phyloP scores from a whole-genome alignment of 2,888 invertebrate genomes.

The Cordilura impudica region DNA sequence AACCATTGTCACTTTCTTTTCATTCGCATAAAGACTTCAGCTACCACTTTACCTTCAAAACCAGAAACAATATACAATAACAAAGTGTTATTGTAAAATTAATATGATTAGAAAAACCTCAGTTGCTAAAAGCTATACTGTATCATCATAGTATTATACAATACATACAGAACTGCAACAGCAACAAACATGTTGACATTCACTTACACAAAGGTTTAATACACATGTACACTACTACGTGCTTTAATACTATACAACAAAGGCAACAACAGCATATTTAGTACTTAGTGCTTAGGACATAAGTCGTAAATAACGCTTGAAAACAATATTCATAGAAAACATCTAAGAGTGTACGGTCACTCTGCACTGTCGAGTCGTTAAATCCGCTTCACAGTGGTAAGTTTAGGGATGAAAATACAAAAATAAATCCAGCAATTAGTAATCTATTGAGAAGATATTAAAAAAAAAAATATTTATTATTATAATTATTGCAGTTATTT shows the following conservation, averaged over 20 bases:
- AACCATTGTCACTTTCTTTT: background rate
- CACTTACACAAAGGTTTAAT: background rate
- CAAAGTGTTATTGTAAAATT: background rate
- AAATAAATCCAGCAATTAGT: too few relatives aligned
- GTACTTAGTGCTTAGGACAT: constrained; percentile 16
- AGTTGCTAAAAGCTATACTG: background rate
- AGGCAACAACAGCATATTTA: background rate
- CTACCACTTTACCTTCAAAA: too few relatives aligned
- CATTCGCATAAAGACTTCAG: background rate
- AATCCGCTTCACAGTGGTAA: too few relatives aligned
- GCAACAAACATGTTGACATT: background rate
- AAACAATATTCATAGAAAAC: constrained; percentile 15
- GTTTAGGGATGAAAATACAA: too few relatives aligned
- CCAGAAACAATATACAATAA: background rate
- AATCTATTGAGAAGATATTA: too few relatives aligned
- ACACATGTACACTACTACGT: background rate
- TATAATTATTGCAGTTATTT: too few relatives aligned
- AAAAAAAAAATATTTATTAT: too few relatives aligned
- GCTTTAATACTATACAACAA: background rate
- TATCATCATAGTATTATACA: background rate
- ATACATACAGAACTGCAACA: background rate
- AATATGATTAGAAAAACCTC: background rate
- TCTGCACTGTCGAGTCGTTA: too few relatives aligned
- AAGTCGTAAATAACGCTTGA: constrained; percentile 21
- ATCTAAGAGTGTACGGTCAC: too few relatives aligned